A percentile compares a stretch with the other conserved stretches of the same genome.
Conservation (phyloP, 2,797 vertebrate genomes). For the Euthynnus affinis region DNA sequence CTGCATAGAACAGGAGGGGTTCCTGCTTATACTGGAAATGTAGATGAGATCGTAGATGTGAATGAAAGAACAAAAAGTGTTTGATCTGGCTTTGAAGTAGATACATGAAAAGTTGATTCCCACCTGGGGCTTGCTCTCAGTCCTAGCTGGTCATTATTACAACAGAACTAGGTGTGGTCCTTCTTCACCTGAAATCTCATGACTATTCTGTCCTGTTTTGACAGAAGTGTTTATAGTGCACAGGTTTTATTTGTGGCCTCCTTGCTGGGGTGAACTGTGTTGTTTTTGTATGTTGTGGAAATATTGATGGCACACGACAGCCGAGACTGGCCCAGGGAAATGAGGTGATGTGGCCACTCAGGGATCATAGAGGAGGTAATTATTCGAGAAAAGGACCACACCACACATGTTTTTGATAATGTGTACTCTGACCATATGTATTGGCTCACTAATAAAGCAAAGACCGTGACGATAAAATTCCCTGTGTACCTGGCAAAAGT, state of each 20-base stretch:
- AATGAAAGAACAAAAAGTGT: neutral
- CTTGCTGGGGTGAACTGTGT: slow-evolving; percentile 26
- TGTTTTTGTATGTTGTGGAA: slow-evolving; percentile 46
- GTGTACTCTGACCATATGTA: slow-evolving; percentile 57
- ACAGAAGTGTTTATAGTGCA: slow-evolving; percentile 16
- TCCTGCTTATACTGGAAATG: slow-evolving; percentile 28
- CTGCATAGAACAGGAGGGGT: slow-evolving; percentile 10
- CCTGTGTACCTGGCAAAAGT: slow-evolving; percentile 49
- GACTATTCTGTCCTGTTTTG: slow-evolving; percentile 26
- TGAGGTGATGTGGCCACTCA: slow-evolving; percentile 55
- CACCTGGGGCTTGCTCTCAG: neutral
- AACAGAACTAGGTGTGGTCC: slow-evolving; percentile 23
- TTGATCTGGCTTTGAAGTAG: slow-evolving; percentile 17
- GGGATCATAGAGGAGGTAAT: slow-evolving; percentile 56
- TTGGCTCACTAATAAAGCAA: slow-evolving; percentile 44
- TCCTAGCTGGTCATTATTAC: slow-evolving; percentile 10
- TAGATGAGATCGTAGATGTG: slow-evolving; percentile 21
- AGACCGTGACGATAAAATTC: slow-evolving; percentile 47
- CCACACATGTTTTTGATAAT: slow-evolving; percentile 68
- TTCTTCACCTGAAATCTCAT: slow-evolving; percentile 8
- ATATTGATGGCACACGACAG: slow-evolving; percentile 42
- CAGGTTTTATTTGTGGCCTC: slow-evolving; percentile 34
- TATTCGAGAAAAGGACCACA: slow-evolving; percentile 45
- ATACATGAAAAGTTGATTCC: neutral
- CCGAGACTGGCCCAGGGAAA: slow-evolving; percentile 40